Base-by-base conservation (phyloP, 1,140 invertebrate species). In the Hyposmocoma kahamanoa region DNA sequence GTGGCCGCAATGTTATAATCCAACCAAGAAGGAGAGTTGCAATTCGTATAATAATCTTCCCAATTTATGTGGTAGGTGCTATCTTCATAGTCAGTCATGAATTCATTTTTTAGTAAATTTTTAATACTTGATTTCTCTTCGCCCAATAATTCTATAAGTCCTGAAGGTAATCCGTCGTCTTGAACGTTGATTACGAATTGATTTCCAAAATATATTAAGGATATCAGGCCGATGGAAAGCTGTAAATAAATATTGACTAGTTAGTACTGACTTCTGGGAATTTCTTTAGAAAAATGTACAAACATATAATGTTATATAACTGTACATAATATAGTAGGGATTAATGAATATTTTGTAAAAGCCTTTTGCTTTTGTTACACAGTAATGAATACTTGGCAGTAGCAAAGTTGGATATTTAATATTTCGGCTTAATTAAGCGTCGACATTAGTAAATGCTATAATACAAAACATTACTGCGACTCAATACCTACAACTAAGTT, bases 11-110 rank as follows among this genome's bases (percentile, higher is more conserved):
- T 88, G 42, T 92, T 92, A 4, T 88, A 76, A 59, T 92, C 89
- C 42, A 91, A 88, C 89, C 90, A 92, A 1, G 91, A 88, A 13
- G 91, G 90, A 52, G 90, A 86, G 53, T 92, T 90, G 65, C 93
- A 94, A 42, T 92, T 88, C 26, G 89, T 90, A 54, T 93, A 90
- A 64, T 91, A 95, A 41, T 90, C 89, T 24, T 94, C 91, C 92
- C 92, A 94, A 8, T 42, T 72, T n/a, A 83, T 74, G 22, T 74
- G 64, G 43, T 82, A 80, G 0, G 54, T 56, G 42, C 66, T 73
- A 11, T 75, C 75, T 41, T 82, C 74, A 52, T 75, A 77, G 5
- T 79, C 76, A 0, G 59, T 55, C 34, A 75, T 70, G 46, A 74
- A 83, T 47, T 84, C 81, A 49, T 70, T 78, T 48, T 83, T 83